phyloP scores from a whole-genome alignment of 2,888 invertebrate genomes.

The Luffia ferchaultella region DNA sequence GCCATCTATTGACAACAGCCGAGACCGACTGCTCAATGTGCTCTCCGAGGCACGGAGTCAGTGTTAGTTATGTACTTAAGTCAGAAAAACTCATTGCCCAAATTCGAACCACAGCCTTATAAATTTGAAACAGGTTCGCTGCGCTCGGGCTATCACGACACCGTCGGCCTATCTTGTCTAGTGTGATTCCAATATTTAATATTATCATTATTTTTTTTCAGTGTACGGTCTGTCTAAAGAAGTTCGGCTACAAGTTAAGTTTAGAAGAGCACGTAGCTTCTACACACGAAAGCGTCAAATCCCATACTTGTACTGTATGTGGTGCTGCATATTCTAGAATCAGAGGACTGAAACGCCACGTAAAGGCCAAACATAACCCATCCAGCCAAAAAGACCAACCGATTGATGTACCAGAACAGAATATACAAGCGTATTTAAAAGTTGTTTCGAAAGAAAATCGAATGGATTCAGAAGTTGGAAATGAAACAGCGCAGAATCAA shows the following conservation, averaged over 20 bases:
- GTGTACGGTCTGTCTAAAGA: constrained; percentile 46
- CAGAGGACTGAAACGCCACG: constrained; percentile 37
- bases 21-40: too few relatives aligned
- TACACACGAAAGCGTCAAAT: constrained; percentile 33
- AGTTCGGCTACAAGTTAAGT: constrained; percentile 48
- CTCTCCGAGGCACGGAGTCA: too few relatives aligned
- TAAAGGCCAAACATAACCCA: constrained; percentile 30
- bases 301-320: constrained; percentile 33
- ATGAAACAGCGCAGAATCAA: neutral
- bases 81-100: too few relatives aligned
- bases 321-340: constrained; percentile 36
- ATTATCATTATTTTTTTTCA: constrained; percentile 21
- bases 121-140: too few relatives aligned
- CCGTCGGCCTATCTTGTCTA: too few relatives aligned
- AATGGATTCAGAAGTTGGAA: neutral
- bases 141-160: too few relatives aligned
- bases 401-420: neutral
- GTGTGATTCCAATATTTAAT: too few relatives aligned
- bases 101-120: too few relatives aligned
- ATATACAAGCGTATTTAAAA: neutral
- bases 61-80: too few relatives aligned
- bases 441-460: neutral
- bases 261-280: constrained; percentile 43
- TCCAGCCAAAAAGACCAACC: neutral
- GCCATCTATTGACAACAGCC: too few relatives aligned